Base-by-base conservation (phyloP, 1,140 invertebrate species). In the Brachionus sp. region DNA sequence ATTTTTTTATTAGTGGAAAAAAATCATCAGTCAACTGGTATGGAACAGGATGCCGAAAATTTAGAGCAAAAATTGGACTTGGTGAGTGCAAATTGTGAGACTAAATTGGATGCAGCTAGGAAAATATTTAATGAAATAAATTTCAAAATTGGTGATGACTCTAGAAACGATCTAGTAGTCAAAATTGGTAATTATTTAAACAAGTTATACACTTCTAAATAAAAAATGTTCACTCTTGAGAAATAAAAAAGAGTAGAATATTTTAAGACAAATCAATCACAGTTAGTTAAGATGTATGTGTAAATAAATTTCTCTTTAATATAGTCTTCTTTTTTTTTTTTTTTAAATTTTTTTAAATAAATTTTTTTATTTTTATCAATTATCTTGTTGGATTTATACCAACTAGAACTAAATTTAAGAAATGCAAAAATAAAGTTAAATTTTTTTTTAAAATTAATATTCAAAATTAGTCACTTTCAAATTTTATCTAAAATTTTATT, bases 1-100 rank as follows among this genome's bases (percentile, higher is more conserved):
- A 46, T 75, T 44, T 25, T 44, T 46, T 16, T 75, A 10, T 46
- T 75, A 19, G 44, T 75, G 23, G 70, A 75, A 19, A 75, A 75
- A 25, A 75, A 75, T 12, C 19, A 39, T 3, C 10, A 68, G 16
- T 16, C 1, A 39, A 70, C 16, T 70, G 66, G n/a, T 16, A 16
- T 16, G 13, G 66, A 39, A 19, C 16, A 39, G 16, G 33, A 35
- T 6, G 3, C 5, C 5, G 66, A 70, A 16, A 70, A 19, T 39
- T 70, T 70, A 33, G 66, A 70, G 37, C 13, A 37, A 70, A 42
- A 19, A 70, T 33, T 70, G 5, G 66, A 70, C 33, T 19, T 19
- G 16, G 16, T 70, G 12, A 70, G 66, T 39, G 37, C 2, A 16
- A 39, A 37, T 37, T 37, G 66, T 39, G 37, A 35, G 35, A 39